phyloP scores from a whole-genome alignment of 1,140 invertebrate genomes.

The Polyergus mexicanus region DNA sequence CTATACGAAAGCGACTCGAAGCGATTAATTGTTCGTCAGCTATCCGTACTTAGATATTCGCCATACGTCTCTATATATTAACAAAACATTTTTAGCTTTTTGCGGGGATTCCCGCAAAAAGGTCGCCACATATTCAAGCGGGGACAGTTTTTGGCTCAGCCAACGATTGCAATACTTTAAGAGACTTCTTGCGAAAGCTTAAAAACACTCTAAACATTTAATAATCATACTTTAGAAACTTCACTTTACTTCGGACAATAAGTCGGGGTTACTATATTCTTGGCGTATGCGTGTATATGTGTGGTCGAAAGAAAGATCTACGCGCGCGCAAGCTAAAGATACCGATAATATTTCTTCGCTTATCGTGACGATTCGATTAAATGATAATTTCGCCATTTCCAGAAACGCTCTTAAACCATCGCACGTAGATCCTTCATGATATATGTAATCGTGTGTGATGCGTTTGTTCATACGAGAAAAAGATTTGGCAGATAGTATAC shows the following conservation, averaged over 20 bases:
- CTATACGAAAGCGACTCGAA: not conserved
- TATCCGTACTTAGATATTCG: slow-evolving; percentile 45
- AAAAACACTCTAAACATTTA: slow-evolving; percentile 69
- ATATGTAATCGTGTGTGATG: not conserved
- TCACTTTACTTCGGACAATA: slow-evolving; percentile 42
- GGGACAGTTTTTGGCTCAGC: slow-evolving; percentile 61
- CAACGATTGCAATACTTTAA: slow-evolving; percentile 68
- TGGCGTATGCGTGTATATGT: slow-evolving; percentile 41
- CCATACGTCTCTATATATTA: slow-evolving; percentile 22
- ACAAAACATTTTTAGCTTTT: too few relatives aligned
- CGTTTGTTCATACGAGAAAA: slow-evolving; percentile 30
- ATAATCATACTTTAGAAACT: slow-evolving; percentile 71
- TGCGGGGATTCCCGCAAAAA: too few relatives aligned
- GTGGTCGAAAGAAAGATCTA: slow-evolving; percentile 56
- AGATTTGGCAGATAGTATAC: slow-evolving; percentile 28
- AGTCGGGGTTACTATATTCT: slow-evolving; percentile 64
- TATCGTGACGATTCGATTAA: not conserved
- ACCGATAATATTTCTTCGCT: not conserved
- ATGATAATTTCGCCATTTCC: slow-evolving; percentile 8
- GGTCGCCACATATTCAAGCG: slow-evolving; percentile 46
- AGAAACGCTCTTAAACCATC: not conserved
- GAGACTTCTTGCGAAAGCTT: slow-evolving; percentile 69
- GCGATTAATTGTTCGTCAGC: not conserved
- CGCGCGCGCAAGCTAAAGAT: not conserved
- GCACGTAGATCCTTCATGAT: slow-evolving; percentile 2